Conservation (phyloP, 2,797 vertebrate genomes). For the Dallia pectoralis region DNA sequence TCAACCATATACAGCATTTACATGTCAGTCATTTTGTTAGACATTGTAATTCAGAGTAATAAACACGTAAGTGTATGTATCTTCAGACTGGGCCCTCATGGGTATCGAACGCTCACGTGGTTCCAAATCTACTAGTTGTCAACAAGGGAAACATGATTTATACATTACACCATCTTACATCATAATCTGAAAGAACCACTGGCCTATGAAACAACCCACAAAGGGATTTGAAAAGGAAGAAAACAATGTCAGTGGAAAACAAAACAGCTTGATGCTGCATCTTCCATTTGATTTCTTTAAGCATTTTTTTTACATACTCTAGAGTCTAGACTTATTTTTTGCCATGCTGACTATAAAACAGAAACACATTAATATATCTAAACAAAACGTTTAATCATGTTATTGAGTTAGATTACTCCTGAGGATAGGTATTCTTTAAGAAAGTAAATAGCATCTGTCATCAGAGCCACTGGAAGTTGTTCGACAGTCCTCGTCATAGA, state of each 20-base stretch:
- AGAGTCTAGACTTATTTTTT: neutral
- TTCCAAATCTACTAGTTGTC: constrained; percentile 8
- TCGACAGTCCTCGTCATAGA: constrained; percentile 39
- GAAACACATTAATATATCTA: neutral
- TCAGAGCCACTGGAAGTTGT: constrained; percentile 49
- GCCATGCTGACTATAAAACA: neutral
- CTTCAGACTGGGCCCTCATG: neutral
- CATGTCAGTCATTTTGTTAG: no score
- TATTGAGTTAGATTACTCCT: neutral
- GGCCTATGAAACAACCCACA: constrained; percentile 15
- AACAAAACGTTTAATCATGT: neutral
- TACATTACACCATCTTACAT: constrained; percentile 62
- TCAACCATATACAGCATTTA: no score
- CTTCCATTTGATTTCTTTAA: neutral
- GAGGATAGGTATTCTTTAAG: neutral
- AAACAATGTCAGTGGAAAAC: neutral
- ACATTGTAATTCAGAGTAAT: neutral
- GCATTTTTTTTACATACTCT: neutral
- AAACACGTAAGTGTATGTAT: neutral
- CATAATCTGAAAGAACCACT: constrained; percentile 26
- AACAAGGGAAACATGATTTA: constrained; percentile 23
- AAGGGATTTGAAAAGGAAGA: neutral
- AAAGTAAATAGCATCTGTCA: constrained; percentile 6
- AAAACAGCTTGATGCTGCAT: neutral
- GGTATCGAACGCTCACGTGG: neutral